phyloP scores from a whole-genome alignment of 1,140 invertebrate species.

The Orchestia grillus region DNA sequence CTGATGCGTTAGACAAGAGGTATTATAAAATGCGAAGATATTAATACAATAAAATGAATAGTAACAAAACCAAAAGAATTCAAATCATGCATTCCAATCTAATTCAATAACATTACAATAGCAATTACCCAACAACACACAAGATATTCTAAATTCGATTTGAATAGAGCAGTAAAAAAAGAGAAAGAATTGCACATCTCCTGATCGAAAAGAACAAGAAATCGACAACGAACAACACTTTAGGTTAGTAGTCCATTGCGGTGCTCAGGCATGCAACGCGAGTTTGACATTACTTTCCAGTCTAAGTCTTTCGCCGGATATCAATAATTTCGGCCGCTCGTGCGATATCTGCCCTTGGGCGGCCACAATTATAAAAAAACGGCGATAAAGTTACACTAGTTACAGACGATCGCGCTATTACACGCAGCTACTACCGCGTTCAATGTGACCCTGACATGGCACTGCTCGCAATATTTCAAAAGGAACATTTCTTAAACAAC shows the following conservation, averaged over 20 bases:
- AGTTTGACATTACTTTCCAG: neutral
- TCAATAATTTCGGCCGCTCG: no score
- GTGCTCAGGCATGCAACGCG: neutral
- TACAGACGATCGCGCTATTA: neutral
- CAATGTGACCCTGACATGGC: neutral
- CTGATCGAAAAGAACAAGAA: neutral
- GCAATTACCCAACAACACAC: neutral
- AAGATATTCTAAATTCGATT: neutral
- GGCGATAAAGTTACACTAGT: no score
- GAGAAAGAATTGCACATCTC: neutral
- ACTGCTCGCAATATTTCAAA: neutral
- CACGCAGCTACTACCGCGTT: neutral
- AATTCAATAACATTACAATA: neutral
- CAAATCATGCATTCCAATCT: neutral
- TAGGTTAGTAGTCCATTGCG: neutral
- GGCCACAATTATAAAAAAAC: no score
- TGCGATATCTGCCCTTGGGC: no score
- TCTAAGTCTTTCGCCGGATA: no score
- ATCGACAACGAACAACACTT: neutral
- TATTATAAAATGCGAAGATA: neutral
- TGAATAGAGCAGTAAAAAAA: neutral
- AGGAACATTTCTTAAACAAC: neutral
- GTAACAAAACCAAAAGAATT: neutral
- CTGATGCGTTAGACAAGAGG: neutral
- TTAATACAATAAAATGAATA: neutral